Evolutionary conservation across 2,797 vertebrate genomes (phyloP).

Genomic region (Pangasius mekongensis): DNA sequence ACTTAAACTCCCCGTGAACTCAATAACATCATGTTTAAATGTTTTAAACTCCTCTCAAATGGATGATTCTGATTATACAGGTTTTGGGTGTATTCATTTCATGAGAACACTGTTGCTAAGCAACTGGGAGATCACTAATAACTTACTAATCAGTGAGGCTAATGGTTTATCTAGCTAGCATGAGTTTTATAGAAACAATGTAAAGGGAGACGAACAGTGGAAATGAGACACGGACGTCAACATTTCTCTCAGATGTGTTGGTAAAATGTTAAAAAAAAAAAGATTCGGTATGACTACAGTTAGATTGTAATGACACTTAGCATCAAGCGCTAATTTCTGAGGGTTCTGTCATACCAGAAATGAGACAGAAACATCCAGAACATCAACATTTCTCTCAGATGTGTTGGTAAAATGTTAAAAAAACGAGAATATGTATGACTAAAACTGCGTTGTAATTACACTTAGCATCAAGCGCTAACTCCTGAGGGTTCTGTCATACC

Average conservation of each 20-base stretch:
- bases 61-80: neutral
- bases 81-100: neutral
- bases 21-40: constrained; percentile 19
- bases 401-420: neutral
- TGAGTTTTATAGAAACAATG: neutral
- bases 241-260: too few relatives aligned
- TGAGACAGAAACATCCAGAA: neutral
- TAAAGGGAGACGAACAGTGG: neutral
- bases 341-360: neutral
- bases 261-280: neutral
- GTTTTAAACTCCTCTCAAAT: constrained; percentile 16
- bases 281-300: neutral
- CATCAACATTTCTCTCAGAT: too few relatives aligned
- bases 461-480: neutral
- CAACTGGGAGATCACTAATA: constrained; percentile 11
- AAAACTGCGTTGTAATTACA: neutral
- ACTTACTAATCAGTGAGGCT: neutral
- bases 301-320: neutral
- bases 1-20: constrained; percentile 17
- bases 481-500: neutral
- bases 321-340: too few relatives aligned
- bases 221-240: neutral
- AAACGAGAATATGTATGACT: too few relatives aligned
- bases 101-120: constrained; percentile 14
- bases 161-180: constrained; percentile 11